These are phyloP conservation scores for Pachymerium ferrugineum DNA, from an alignment of 2,888 invertebrate species.

Conservation along the genomic window DNA sequence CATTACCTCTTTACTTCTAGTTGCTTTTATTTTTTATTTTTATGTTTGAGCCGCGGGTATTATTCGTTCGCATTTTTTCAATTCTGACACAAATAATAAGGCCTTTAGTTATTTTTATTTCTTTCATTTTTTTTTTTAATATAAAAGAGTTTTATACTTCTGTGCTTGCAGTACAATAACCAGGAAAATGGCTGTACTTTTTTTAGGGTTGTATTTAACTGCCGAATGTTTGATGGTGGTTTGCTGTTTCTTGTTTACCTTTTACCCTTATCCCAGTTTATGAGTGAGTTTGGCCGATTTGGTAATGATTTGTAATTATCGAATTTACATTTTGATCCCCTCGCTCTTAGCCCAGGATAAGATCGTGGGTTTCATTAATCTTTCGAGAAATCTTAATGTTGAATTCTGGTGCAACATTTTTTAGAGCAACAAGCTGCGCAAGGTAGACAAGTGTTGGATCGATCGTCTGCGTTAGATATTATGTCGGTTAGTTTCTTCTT, in stretches of 20 bases:
- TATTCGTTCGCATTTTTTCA: background rate
- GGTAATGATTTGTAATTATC: background rate
- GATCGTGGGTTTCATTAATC: conserved; percentile 31
- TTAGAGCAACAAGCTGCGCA: conserved; percentile 41
- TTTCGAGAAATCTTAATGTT: background rate
- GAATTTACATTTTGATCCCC: background rate
- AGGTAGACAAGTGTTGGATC: conserved; percentile 37
- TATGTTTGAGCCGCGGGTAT: background rate
- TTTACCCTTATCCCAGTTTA: background rate
- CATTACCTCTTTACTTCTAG: conserved; percentile 20
- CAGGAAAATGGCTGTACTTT: background rate
- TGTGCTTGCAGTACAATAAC: background rate
- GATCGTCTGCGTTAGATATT: conserved; percentile 35
- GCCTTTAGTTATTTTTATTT: background rate
- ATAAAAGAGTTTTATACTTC: background rate
- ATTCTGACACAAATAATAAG: conserved; percentile 7
- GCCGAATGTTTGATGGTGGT: conserved; percentile 18
- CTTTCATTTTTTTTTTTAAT: background rate
- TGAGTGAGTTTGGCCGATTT: background rate
- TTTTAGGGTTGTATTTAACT: conserved; percentile 15
- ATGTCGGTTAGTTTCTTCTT: conserved; percentile 32
- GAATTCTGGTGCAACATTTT: conserved; percentile 28
- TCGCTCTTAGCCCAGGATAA: conserved; percentile 33
- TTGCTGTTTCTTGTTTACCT: conserved; percentile 18
- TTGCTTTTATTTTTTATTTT: conserved; percentile 32